phyloP scores from a whole-genome alignment of 2,113 vertebrate genomes.

The Centropus bengalensis region DNA sequence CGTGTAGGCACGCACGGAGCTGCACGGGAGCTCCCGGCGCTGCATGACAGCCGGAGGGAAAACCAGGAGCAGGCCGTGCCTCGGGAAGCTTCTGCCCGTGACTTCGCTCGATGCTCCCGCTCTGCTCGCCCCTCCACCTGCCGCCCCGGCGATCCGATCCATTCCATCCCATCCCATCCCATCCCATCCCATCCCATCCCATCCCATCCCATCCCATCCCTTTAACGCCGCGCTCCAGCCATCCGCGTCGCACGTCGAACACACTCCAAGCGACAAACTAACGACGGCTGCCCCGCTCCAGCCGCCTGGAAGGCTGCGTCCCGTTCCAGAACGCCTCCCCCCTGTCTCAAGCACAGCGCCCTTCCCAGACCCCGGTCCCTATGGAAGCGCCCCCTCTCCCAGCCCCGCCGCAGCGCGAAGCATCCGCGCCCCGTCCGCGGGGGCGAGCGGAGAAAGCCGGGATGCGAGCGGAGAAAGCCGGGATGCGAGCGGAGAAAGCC shows the following conservation, averaged over 20 bases:
- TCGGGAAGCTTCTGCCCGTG: neutral
- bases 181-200: neutral
- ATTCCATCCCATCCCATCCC: too few species aligned
- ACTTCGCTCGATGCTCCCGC: neutral
- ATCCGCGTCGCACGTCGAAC: neutral
- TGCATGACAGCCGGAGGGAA: fast-evolving
- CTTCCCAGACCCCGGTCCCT: too few species aligned
- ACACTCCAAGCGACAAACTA: neutral
- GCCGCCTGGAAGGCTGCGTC: neutral
- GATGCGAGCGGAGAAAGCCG: neutral
- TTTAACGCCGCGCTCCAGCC: neutral
- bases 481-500: too few species aligned
- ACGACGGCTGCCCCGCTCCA: neutral
- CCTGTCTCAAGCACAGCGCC: too few species aligned
- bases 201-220: neutral
- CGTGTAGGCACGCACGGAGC: too few species aligned
- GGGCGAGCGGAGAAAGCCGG: neutral
- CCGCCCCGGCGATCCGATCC: too few species aligned
- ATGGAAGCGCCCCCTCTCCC: too few species aligned
- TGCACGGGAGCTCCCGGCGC: fast-evolving
- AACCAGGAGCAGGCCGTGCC: fast-evolving
- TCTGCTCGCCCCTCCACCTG: too few species aligned
- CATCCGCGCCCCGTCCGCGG: neutral
- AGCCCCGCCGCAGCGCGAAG: neutral
- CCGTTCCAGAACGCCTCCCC: neutral